A percentile compares a stretch with the other conserved stretches of the same genome.
Evolutionary conservation across 2,113 vertebrate genomes (phyloP).

Genomic region (Dipodomys merriami): DNA sequence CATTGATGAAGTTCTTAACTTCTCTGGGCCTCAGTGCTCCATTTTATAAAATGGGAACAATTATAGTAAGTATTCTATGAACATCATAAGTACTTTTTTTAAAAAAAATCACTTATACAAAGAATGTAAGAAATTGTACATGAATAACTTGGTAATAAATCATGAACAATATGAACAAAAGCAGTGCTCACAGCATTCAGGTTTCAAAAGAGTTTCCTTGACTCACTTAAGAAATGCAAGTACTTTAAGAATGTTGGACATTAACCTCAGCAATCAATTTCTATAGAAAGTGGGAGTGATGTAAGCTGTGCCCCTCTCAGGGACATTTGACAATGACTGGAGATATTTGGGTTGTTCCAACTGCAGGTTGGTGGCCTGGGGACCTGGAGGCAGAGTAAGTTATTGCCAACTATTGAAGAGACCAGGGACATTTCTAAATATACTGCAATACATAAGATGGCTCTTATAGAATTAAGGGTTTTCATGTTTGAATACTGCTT

Average conservation of each 20-base stretch:
- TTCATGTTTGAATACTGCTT: background rate
- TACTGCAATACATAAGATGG: background rate
- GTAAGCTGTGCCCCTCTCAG: background rate
- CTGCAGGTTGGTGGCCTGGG: background rate
- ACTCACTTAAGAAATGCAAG: background rate
- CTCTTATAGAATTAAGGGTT: background rate
- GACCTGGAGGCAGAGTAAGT: background rate
- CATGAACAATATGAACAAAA: too few relatives aligned
- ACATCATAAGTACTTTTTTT: background rate
- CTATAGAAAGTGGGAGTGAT: background rate
- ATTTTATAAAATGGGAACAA: slow-evolving; percentile 1
- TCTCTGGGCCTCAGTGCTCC: background rate
- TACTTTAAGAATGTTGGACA: slow-evolving; percentile 23
- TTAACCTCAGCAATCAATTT: background rate
- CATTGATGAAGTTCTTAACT: background rate
- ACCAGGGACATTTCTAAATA: background rate
- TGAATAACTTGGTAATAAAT: too few relatives aligned
- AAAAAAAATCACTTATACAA: too few relatives aligned
- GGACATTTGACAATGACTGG: background rate
- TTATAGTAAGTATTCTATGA: background rate
- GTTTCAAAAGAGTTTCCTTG: background rate
- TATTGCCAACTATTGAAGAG: background rate
- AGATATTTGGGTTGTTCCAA: background rate
- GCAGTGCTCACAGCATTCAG: background rate
- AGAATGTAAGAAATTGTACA: too few relatives aligned